Base-by-base conservation (phyloP, 2,113 vertebrate species). In the Sebastes fasciatus region DNA sequence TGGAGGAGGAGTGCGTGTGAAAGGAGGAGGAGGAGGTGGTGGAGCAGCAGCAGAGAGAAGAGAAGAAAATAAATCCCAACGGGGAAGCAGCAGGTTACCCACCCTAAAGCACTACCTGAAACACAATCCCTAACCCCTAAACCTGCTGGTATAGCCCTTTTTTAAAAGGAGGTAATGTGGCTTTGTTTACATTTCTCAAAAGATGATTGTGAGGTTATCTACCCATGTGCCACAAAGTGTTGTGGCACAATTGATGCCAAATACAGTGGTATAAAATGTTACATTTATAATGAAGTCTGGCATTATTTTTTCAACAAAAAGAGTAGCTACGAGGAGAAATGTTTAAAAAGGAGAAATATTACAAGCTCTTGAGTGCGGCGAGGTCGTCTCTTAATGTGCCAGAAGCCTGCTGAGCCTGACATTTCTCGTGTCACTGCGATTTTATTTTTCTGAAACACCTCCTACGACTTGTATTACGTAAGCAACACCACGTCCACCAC, bases 21-120 rank as follows among this genome's bases (percentile, higher is more conserved):
- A 74, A 79, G 86, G 63, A 92, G 80, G 85, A 83, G 84, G 72
- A 71, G 79, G 84, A 42, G 66, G 86, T 87, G 62, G 88, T 8
- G 91, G 94, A 74, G 86, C 62, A 88, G 81, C 90, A 90, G 84
- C 64, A 65, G 80, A 94, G 88, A 90, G 95, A 86, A 91, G 82
- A n/a, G 86, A 77, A 17, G 86, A 93, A 72, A 95, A 92, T 89
- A 96, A 95, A 90, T 85, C 87, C 42, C 66, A 83, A 63, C 92
- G 80, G 86, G 86, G 91, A 80, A 96, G 89, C 81, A 96, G 89
- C 81, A 88, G 92, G 62, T 94, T 96, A 94, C 95, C 96, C 51
- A 96, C 94, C 82, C 75, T 97, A 57, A 96, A 96, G 19, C 83
- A 74, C 19, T 95, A 92, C 96, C 77, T 85, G 69, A 88, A 83